These are phyloP conservation scores for Glaucopsyche alexis DNA, from an alignment of 2,888 invertebrate species.

Conservation along the genomic window DNA sequence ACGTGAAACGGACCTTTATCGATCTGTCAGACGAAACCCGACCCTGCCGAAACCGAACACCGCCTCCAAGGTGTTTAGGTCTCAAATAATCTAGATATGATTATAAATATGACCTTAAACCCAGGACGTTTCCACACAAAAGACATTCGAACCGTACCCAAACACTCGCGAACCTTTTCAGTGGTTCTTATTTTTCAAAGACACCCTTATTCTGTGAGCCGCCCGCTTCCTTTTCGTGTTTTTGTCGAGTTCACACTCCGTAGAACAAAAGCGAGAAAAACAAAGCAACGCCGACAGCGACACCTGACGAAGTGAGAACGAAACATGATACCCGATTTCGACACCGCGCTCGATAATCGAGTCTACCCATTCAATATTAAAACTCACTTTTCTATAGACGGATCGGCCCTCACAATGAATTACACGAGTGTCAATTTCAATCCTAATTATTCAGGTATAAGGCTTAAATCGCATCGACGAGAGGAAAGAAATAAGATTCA, in stretches of 20 bases:
- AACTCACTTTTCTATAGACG: slow-evolving; percentile 37
- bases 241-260: slow-evolving; percentile 73
- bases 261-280: slow-evolving; percentile 75
- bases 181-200: slow-evolving; percentile 47
- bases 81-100: slow-evolving; percentile 42
- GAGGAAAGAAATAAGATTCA: slow-evolving; percentile 63
- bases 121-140: slow-evolving; percentile 42
- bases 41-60: slow-evolving; percentile 39
- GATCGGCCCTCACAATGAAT: slow-evolving; percentile 32
- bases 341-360: slow-evolving; percentile 35
- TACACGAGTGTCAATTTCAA: slow-evolving; percentile 39
- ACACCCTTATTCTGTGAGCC: slow-evolving; percentile 57
- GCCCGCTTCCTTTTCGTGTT: slow-evolving; percentile 64
- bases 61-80: slow-evolving; percentile 39
- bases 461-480: slow-evolving; percentile 45
- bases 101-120: slow-evolving; percentile 43
- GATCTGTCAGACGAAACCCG: slow-evolving; percentile 40
- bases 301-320: slow-evolving; percentile 77
- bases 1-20: slow-evolving; percentile 33
- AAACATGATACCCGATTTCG: slow-evolving; percentile 63
- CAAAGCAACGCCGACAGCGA: slow-evolving; percentile 71
- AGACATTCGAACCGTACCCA: slow-evolving; percentile 44
- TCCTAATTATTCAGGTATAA: slow-evolving; percentile 45
- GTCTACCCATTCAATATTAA: slow-evolving; percentile 36
- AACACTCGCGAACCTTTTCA: slow-evolving; percentile 46